phyloP scores from a whole-genome alignment of 2,113 vertebrate genomes.

The Cyprinodon variegatus region DNA sequence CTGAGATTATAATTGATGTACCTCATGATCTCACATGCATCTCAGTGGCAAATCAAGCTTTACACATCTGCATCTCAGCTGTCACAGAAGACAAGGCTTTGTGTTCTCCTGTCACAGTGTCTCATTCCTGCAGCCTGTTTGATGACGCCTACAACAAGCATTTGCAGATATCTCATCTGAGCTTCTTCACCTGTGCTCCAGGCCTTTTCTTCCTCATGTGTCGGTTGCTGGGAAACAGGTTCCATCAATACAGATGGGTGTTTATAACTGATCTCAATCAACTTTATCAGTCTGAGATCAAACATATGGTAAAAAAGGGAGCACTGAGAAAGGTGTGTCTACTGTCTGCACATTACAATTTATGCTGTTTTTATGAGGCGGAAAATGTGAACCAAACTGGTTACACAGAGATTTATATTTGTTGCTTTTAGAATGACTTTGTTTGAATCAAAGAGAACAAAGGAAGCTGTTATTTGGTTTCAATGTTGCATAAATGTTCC shows the following conservation, averaged over 20 bases:
- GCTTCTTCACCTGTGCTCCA: not conserved
- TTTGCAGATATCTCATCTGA: not conserved
- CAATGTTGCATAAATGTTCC: not conserved
- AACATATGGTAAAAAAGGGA: not conserved
- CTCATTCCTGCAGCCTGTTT: not conserved
- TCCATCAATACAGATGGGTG: not conserved
- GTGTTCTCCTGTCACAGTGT: not conserved
- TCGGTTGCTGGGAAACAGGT: constrained; percentile 4
- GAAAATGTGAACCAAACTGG: not conserved
- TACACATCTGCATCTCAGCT: constrained; percentile 11
- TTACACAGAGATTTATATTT: not conserved
- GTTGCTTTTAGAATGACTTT: not conserved
- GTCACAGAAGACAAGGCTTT: constrained; percentile 1
- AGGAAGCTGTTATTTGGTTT: not conserved
- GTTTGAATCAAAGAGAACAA: not conserved
- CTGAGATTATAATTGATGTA: not conserved
- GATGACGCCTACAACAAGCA: not conserved
- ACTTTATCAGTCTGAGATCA: constrained; percentile 26
- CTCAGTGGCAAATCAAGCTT: not conserved
- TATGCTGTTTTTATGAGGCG: not conserved
- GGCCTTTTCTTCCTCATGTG: not conserved
- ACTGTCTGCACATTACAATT: not conserved
- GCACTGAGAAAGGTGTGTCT: constrained; percentile 14
- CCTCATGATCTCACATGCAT: not conserved
- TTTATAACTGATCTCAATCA: constrained; percentile 8